Base-by-base conservation (phyloP, 2,113 vertebrate species). In the Ariopsis seemanni region DNA sequence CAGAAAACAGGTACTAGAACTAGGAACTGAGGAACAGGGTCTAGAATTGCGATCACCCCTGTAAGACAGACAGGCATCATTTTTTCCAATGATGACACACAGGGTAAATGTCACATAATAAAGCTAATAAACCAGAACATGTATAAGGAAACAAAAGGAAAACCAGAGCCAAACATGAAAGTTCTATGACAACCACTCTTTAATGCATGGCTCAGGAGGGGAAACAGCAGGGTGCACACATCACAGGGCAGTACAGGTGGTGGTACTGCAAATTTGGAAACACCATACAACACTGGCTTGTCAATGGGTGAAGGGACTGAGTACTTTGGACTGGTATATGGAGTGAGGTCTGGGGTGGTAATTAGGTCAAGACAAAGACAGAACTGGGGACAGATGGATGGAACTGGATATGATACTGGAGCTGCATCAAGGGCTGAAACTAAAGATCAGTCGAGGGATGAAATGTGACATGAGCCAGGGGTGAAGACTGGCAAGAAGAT, bases 401-500 rank as follows among this genome's bases (percentile, higher is more conserved):
- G 78, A 80, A 80, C 53, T 48, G 79, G 27, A 81, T 60, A 81
- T 60, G 58, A 82, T 14, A 62, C 57, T 48, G 57, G 18, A 42
- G 58, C 79, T 62, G 30, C 57, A 82, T 82, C 20, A 82, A 48
- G 20, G 58, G 79, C 30, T 57, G 52, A 79, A 62, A 82, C 20
- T 42, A 62, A 25, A 42, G 27, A 57, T 82, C 57, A 82, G 75
- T 57, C 75, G 15, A 55, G 58, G 57, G 58, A 82, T 62, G 20
- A 82, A 82, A 62, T 82, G 30, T 82, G 30, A 62, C 79, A 82
- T 25, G 79, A 82, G 79, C 25, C 57, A 81, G 8, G 17, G 79
- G 10, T 30, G 22, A 34, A 62, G 4, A 60, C 79, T 42, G 30
- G 55, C 52, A 79, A 25, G 27, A n/a, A 55, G 52, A 18, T 15